Evolutionary conservation across 2,797 vertebrate species (phyloP).

Genomic region (Eulemur coronatus): DNA sequence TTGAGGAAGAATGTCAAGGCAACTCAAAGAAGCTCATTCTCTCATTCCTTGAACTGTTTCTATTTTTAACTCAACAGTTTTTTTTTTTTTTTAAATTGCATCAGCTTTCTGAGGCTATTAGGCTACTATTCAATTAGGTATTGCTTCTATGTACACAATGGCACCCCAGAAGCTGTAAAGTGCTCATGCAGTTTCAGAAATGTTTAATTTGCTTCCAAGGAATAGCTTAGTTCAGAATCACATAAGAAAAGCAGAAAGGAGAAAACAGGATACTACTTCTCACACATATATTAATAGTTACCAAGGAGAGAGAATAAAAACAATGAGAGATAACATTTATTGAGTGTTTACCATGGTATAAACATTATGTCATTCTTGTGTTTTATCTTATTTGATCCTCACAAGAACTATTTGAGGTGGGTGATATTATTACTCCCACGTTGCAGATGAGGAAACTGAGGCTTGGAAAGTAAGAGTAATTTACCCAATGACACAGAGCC

Average conservation of each 20-base stretch:
- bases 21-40: conserved; percentile 48
- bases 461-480: neutral
- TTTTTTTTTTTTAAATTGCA: conserved; percentile 59
- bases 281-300: neutral
- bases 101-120: conserved; percentile 72
- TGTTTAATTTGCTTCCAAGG: conserved; percentile 64
- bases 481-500: neutral
- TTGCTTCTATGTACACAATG: conserved; percentile 72
- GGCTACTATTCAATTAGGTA: conserved; percentile 78
- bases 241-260: conserved; percentile 28
- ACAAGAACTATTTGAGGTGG: neutral
- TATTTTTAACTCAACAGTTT: conserved; percentile 71
- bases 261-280: conserved; percentile 34
- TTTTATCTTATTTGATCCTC: neutral
- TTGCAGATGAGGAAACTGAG: conserved; percentile 8
- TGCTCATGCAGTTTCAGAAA: conserved; percentile 57
- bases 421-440: neutral
- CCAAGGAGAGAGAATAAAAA: conserved; percentile 1
- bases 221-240: conserved; percentile 47
- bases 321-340: neutral
- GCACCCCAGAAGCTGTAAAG: conserved; percentile 67
- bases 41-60: conserved; percentile 44
- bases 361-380: neutral
- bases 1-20: conserved; percentile 39
- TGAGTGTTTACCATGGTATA: neutral